Evolutionary conservation across 2,888 invertebrate genomes (phyloP).

Genomic region (Lochmaea capreae): DNA sequence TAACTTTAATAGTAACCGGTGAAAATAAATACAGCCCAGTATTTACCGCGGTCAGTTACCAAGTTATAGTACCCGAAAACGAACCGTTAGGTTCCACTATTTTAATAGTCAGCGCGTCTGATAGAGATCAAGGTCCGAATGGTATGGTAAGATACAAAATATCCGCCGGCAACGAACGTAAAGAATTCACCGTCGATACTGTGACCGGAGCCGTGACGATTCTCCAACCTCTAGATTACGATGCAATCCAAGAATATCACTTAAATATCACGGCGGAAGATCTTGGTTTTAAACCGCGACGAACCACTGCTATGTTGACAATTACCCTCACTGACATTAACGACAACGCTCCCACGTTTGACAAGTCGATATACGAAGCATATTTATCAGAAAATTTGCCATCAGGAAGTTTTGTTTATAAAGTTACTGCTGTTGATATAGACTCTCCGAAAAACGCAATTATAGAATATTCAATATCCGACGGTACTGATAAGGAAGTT

Average conservation of each 20-base stretch:
- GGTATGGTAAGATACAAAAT: constrained; percentile 88
- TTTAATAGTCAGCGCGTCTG: constrained; percentile 85
- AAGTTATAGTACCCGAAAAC: constrained; percentile 92
- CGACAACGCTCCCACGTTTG: constrained; percentile 91
- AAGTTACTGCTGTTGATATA: constrained; percentile 82
- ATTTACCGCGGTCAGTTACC: constrained; percentile 86
- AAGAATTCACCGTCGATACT: constrained; percentile 83
- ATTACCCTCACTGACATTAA: constrained; percentile 92
- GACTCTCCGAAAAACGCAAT: constrained; percentile 91
- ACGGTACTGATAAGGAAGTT: constrained; percentile 76
- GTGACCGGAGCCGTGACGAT: constrained; percentile 84
- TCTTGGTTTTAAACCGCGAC: constrained; percentile 82
- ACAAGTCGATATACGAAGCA: constrained; percentile 80
- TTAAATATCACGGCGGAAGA: constrained; percentile 90
- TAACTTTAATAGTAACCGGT: constrained; percentile 84
- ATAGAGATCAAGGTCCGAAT: constrained; percentile 89
- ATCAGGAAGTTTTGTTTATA: constrained; percentile 78
- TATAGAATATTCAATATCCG: constrained; percentile 84
- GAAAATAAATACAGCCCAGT: constrained; percentile 84
- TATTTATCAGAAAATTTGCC: constrained; percentile 87
- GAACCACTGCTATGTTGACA: constrained; percentile 83
- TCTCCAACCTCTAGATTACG: constrained; percentile 85
- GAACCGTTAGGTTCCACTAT: constrained; percentile 88
- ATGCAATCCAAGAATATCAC: constrained; percentile 84
- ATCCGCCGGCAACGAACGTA: constrained; percentile 83